A percentile compares a stretch with the other conserved stretches of the same genome.
Evolutionary conservation across 2,888 invertebrate species (phyloP).

Genomic region (Helobdella robusta): DNA sequence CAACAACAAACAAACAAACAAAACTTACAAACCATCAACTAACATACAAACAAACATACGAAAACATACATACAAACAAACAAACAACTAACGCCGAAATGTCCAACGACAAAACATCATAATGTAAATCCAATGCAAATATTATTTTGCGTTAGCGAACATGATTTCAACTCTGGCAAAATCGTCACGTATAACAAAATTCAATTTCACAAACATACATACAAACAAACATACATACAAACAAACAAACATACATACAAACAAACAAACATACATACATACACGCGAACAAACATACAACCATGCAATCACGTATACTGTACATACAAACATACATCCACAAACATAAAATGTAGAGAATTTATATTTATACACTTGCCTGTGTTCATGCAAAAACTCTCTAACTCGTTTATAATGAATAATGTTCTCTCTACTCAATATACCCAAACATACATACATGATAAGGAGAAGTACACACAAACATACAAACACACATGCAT

Average conservation of each 20-base stretch:
- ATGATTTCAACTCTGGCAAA: too few relatives aligned
- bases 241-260: constrained; percentile 19
- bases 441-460: constrained; percentile 22
- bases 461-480: constrained; percentile 14
- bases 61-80: too few relatives aligned
- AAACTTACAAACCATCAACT: too few relatives aligned
- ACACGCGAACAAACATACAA: constrained; percentile 19
- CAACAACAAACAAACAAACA: too few relatives aligned
- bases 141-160: too few relatives aligned
- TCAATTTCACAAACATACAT: constrained; percentile 21
- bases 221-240: constrained; percentile 19
- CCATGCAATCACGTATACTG: constrained; percentile 18
- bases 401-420: background rate
- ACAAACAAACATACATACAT: constrained; percentile 11
- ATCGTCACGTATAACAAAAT: constrained; percentile 18
- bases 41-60: too few relatives aligned
- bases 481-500: background rate
- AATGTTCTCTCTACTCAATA: too few relatives aligned
- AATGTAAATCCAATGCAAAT: too few relatives aligned
- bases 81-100: too few relatives aligned
- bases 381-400: background rate
- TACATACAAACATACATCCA: constrained; percentile 22
- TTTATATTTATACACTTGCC: background rate
- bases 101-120: too few relatives aligned
- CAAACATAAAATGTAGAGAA: background rate